These are phyloP conservation scores for Drosophila siamana DNA, from an alignment of 2,888 invertebrate genomes.

Conservation along the genomic window DNA sequence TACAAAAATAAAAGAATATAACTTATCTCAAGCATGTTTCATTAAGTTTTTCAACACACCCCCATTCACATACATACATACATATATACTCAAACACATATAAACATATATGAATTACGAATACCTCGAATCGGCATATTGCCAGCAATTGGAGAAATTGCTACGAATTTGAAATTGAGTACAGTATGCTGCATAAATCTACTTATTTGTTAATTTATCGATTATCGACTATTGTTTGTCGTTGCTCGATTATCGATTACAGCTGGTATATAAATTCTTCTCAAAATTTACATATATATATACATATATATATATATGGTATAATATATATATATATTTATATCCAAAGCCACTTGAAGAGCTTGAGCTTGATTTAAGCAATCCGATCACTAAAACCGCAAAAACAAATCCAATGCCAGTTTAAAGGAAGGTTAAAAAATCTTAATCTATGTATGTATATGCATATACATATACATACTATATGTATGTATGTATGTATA, in stretches of 20 bases:
- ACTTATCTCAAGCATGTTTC: conserved; percentile 53
- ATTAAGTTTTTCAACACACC: conserved; percentile 37
- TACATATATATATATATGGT: neutral
- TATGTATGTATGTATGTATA: conserved; percentile 16
- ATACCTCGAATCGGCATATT: conserved; percentile 7
- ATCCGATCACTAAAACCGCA: neutral
- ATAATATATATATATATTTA: neutral
- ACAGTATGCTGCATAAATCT: conserved; percentile 3
- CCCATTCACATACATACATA: neutral
- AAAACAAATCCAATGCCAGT: conserved; percentile 11
- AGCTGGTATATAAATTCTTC: conserved; percentile 35
- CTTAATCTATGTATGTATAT: conserved; percentile 26
- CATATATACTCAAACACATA: conserved; percentile 15
- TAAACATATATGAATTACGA: neutral
- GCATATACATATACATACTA: conserved; percentile 21
- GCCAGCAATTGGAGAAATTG: conserved; percentile 2
- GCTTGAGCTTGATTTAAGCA: conserved; percentile 51
- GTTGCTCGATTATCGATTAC: conserved; percentile 13
- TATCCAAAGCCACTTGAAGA: conserved; percentile 43
- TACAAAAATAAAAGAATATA: conserved; percentile 32
- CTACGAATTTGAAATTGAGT: conserved; percentile 15
- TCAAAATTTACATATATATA: neutral
- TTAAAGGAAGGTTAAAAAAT: conserved; percentile 60
- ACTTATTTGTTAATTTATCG: conserved; percentile 33
- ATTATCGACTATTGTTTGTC: neutral